Percentiles rank a stretch among this genome's conserved stretches.
These are phyloP conservation scores for Drosophila ambigua DNA, from an alignment of 1,140 invertebrate genomes.

Conservation along the genomic window DNA sequence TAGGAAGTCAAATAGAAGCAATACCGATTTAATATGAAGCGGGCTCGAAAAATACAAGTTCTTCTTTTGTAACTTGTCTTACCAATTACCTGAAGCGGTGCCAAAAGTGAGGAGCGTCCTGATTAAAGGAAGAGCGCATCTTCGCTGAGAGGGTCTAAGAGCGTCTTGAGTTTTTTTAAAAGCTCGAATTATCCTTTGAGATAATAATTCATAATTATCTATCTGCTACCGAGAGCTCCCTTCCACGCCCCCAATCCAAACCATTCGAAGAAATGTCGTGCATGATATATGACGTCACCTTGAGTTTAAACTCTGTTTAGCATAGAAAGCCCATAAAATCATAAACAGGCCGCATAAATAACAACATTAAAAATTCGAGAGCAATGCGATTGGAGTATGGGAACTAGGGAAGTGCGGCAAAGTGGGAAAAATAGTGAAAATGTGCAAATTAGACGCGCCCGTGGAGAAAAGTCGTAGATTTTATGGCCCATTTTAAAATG, in stretches of 20 bases:
- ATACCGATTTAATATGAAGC: too few species aligned
- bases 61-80: too few species aligned
- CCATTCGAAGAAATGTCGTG: constrained; percentile 4
- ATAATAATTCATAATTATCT: constrained; percentile 50
- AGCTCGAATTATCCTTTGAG: neutral
- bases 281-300: constrained; percentile 78
- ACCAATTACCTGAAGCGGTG: too few species aligned
- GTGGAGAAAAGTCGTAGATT: constrained; percentile 45
- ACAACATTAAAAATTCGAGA: constrained; percentile 70
- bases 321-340: constrained; percentile 80
- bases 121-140: too few species aligned
- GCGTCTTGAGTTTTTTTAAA: neutral
- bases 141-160: too few species aligned
- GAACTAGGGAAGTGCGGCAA: constrained; percentile 18
- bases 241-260: constrained; percentile 40
- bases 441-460: constrained; percentile 78
- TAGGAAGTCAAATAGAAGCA: too few species aligned
- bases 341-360: constrained; percentile 72
- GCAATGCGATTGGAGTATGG: constrained; percentile 27
- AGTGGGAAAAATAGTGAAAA: constrained; percentile 79
- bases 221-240: neutral
- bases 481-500: constrained; percentile 68
- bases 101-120: too few species aligned
- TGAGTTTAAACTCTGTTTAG: constrained; percentile 55
- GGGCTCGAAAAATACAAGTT: too few species aligned